Evolutionary conservation across 2,888 invertebrate species (phyloP).

Genomic region (Pocota personata): DNA sequence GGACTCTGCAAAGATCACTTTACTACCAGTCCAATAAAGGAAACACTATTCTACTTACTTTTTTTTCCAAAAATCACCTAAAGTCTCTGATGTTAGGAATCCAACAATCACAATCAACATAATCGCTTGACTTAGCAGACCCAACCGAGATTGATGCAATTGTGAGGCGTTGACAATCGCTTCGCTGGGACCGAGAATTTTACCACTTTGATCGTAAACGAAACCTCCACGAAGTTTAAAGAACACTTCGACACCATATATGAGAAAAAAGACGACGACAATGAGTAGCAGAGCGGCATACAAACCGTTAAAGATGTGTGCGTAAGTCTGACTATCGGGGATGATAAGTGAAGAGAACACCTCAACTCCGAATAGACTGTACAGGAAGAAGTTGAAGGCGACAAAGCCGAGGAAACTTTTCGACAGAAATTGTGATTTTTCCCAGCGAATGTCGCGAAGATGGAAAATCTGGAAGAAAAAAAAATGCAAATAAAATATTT

Average conservation of each 20-base stretch:
- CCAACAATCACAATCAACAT: slow-evolving; percentile 95
- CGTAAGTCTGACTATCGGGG: slow-evolving; percentile 84
- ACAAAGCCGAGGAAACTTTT: slow-evolving; percentile 96
- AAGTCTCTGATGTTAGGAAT: slow-evolving; percentile 94
- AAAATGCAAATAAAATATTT: neutral
- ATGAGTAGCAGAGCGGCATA: slow-evolving; percentile 95
- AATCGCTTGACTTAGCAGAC: slow-evolving; percentile 93
- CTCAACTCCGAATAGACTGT: slow-evolving; percentile 92
- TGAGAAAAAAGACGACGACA: slow-evolving; percentile 95
- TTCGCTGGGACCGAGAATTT: slow-evolving; percentile 84
- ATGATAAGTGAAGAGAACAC: slow-evolving; percentile 82
- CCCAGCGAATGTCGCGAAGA: slow-evolving; percentile 92
- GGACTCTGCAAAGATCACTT: slow-evolving; percentile 85
- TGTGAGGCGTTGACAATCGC: slow-evolving; percentile 91
- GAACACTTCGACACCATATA: slow-evolving; percentile 96
- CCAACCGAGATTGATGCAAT: slow-evolving; percentile 94
- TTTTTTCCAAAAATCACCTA: slow-evolving; percentile 96
- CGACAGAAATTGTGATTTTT: slow-evolving; percentile 94
- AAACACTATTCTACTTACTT: slow-evolving; percentile 85
- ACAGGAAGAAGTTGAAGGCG: slow-evolving; percentile 94
- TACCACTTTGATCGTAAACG: slow-evolving; percentile 88
- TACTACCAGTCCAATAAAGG: neutral
- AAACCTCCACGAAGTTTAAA: slow-evolving; percentile 96
- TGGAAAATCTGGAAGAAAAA: slow-evolving; percentile 90
- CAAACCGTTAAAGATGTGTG: slow-evolving; percentile 95